Percentiles rank a stretch among this genome's conserved stretches.
Conservation (phyloP, 2,797 vertebrate genomes). For the Tapera naevia region DNA sequence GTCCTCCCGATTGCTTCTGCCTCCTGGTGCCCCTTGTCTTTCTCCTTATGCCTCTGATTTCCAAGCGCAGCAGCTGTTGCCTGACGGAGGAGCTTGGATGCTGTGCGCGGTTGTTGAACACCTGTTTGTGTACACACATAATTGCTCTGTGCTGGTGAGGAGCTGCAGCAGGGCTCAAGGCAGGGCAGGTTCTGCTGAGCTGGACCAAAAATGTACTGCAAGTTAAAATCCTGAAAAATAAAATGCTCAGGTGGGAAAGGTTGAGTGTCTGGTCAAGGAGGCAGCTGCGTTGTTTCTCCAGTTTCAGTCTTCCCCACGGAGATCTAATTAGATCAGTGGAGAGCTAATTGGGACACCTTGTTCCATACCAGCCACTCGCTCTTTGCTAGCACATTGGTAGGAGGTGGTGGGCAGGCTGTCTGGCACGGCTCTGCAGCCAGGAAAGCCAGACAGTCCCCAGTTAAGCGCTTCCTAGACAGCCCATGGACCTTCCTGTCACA, state of each 20-base stretch:
- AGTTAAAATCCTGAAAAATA: slow-evolving; percentile 2
- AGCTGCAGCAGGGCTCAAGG: not conserved
- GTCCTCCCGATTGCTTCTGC: not conserved
- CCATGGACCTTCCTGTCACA: not conserved
- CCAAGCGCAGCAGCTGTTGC: not conserved
- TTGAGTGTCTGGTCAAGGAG: not conserved
- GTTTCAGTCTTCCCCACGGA: not conserved
- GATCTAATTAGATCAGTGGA: slow-evolving; percentile 20
- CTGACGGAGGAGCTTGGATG: not conserved
- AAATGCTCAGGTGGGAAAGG: not conserved
- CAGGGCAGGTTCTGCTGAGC: not conserved
- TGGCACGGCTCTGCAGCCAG: not conserved
- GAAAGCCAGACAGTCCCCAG: not conserved
- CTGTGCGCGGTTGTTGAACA: not conserved
- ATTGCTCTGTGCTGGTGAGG: not conserved
- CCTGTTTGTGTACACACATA: not conserved
- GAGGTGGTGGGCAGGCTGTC: not conserved
- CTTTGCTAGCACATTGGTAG: not conserved
- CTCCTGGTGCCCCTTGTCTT: not conserved
- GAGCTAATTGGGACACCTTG: slow-evolving; percentile 6
- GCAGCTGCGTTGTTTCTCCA: not conserved
- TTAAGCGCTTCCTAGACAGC: not conserved
- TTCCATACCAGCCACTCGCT: not conserved
- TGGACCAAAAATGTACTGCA: not conserved
- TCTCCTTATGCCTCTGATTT: not conserved